A percentile compares a stretch with the other conserved stretches of the same genome.
These are phyloP conservation scores for Danio albolineatus DNA, from an alignment of 2,797 vertebrate species.

Conservation along the genomic window DNA sequence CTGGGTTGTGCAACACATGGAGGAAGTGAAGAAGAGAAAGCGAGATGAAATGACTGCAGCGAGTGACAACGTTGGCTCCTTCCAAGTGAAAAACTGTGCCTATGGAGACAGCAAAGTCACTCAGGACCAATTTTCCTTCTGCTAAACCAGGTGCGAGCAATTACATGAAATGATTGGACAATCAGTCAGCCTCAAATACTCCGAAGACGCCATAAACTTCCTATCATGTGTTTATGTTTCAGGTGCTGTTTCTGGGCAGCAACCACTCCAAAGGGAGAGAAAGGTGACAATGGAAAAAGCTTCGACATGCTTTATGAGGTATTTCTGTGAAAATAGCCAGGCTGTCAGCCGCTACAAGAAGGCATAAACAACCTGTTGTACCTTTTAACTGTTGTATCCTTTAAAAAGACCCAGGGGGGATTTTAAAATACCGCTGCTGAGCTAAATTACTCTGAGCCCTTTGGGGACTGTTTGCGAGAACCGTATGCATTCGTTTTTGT, in stretches of 20 bases:
- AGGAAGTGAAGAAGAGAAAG: conserved; percentile 39
- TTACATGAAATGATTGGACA: conserved; percentile 60
- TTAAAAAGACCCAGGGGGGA: conserved; percentile 50
- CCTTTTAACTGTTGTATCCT: conserved; percentile 45
- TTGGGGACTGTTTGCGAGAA: conserved; percentile 28
- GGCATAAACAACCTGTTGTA: conserved; percentile 59
- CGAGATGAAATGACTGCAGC: conserved; percentile 46
- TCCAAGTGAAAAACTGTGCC: conserved; percentile 49
- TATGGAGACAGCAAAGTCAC: conserved; percentile 58
- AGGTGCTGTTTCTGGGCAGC: conserved; percentile 38
- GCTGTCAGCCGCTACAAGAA: conserved; percentile 44
- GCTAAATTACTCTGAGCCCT: conserved; percentile 37
- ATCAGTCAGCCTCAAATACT: conserved; percentile 60
- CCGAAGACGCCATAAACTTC: conserved; percentile 55
- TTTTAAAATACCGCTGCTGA: conserved; percentile 50
- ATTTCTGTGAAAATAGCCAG: conserved; percentile 48
- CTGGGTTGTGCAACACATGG: neutral
- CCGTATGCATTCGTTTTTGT: conserved; percentile 38
- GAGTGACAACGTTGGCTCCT: conserved; percentile 50
- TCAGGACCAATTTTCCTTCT: conserved; percentile 58
- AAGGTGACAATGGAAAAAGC: conserved; percentile 46
- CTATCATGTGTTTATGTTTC: conserved; percentile 56
- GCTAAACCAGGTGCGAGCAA: conserved; percentile 60
- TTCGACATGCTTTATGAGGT: conserved; percentile 57
- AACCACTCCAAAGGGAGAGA: conserved; percentile 47